Conservation (phyloP, 2,888 invertebrate species). For the Pogonocherus hispidulus region DNA sequence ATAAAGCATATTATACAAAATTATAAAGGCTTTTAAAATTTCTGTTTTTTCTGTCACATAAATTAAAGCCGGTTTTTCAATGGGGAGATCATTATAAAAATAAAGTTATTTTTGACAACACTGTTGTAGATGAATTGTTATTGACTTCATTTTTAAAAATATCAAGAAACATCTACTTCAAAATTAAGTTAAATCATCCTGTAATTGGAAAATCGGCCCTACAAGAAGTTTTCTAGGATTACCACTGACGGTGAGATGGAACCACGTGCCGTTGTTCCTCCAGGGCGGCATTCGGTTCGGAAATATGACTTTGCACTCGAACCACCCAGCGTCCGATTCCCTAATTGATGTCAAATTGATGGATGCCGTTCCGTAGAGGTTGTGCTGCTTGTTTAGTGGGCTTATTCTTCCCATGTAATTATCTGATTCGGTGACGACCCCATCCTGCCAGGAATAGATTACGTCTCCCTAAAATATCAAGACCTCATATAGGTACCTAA, state of each 20-base stretch:
- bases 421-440: slow-evolving; percentile 77
- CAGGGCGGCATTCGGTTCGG: slow-evolving; percentile 89
- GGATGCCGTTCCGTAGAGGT: slow-evolving; percentile 75
- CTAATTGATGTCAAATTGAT: slow-evolving; percentile 89
- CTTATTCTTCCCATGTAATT: slow-evolving; percentile 82
- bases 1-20: too few relatives aligned
- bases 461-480: slow-evolving; percentile 77
- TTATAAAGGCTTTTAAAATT: too few relatives aligned
- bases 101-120: too few relatives aligned
- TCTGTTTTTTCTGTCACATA: too few relatives aligned
- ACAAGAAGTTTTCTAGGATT: slow-evolving; percentile 47
- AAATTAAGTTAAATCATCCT: too few relatives aligned
- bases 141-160: too few relatives aligned
- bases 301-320: slow-evolving; percentile 90
- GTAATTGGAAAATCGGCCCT: too few relatives aligned
- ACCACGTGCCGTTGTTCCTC: slow-evolving; percentile 91
- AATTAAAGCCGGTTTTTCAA: too few relatives aligned
- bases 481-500: too few relatives aligned
- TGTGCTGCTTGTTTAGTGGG: slow-evolving; percentile 69
- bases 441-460: slow-evolving; percentile 87
- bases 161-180: too few relatives aligned
- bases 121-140: too few relatives aligned
- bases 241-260: slow-evolving; percentile 90
- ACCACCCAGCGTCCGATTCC: slow-evolving; percentile 92
- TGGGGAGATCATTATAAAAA: too few relatives aligned